phyloP scores from a whole-genome alignment of 2,888 invertebrate genomes.

The Philereme transversata region DNA sequence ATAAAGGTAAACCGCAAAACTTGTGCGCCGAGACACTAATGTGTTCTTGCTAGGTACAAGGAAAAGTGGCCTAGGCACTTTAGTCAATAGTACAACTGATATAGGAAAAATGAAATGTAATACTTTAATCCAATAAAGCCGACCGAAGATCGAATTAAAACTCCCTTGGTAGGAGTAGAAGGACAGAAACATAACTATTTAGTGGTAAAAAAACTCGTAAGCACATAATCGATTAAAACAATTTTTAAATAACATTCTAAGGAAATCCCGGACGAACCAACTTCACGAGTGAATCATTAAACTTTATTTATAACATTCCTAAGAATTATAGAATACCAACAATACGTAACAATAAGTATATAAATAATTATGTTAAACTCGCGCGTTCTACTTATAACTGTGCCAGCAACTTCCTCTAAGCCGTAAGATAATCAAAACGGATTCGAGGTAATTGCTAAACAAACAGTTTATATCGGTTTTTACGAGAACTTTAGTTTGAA shows the following conservation, averaged over 20 bases:
- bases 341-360: conserved; percentile 1
- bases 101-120: not conserved
- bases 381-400: conserved; percentile 24
- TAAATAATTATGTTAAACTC: conserved; percentile 17
- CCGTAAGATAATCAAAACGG: conserved; percentile 22
- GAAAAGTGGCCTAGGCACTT: not conserved
- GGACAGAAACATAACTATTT: not conserved
- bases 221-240: not conserved
- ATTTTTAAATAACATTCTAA: conserved; percentile 11
- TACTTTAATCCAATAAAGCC: not conserved
- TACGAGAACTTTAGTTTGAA: conserved; percentile 31
- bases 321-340: conserved; percentile 15
- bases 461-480: conserved; percentile 35
- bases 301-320: conserved; percentile 28
- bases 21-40: conserved; percentile 3
- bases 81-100: not conserved
- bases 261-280: conserved; percentile 33
- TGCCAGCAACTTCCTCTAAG: conserved; percentile 26
- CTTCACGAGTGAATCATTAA: conserved; percentile 23
- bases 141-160: no score
- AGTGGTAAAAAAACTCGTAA: not conserved
- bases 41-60: conserved; percentile 3
- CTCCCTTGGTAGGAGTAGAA: no score
- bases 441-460: conserved; percentile 29
- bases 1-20: conserved; percentile 7